Conservation (phyloP, 2,113 vertebrate species). For the Trachemys scripta region DNA sequence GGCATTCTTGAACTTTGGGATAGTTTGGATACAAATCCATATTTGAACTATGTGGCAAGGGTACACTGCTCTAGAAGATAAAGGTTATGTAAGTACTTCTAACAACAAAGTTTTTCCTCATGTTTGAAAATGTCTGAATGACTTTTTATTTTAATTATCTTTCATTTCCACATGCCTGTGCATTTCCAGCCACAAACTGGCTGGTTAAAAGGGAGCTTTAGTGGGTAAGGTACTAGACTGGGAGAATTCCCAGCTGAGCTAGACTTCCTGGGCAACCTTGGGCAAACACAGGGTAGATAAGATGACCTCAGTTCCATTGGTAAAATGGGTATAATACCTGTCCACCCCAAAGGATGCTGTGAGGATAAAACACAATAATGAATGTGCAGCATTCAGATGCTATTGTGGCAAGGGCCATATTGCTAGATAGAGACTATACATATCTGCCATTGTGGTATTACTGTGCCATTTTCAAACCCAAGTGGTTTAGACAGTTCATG, state of each 20-base stretch:
- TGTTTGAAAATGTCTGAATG: background rate
- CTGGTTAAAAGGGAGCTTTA: constrained; percentile 11
- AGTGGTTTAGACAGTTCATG: background rate
- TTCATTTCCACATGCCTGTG: constrained; percentile 22
- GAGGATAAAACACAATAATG: background rate
- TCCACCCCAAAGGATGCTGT: background rate
- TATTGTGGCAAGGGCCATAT: background rate
- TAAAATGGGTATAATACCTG: background rate
- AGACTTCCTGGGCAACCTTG: background rate
- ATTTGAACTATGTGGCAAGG: background rate
- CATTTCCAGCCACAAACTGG: constrained; percentile 23
- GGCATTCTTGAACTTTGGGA: background rate
- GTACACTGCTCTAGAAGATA: background rate
- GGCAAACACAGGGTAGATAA: background rate
- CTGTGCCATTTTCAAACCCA: background rate
- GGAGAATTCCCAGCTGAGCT: constrained; percentile 15
- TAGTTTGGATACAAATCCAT: background rate
- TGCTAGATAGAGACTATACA: background rate
- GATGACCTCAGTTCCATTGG: background rate
- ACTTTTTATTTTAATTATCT: constrained; percentile 28
- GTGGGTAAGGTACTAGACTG: constrained; percentile 3
- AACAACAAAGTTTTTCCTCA: constrained; percentile 14
- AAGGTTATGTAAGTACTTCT: background rate
- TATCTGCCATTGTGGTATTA: background rate
- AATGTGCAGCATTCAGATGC: background rate